Evolutionary conservation across 2,888 invertebrate species (phyloP), one percentile per base, ranked within the genome.

Genomic region (Luperina testacea): DNA sequence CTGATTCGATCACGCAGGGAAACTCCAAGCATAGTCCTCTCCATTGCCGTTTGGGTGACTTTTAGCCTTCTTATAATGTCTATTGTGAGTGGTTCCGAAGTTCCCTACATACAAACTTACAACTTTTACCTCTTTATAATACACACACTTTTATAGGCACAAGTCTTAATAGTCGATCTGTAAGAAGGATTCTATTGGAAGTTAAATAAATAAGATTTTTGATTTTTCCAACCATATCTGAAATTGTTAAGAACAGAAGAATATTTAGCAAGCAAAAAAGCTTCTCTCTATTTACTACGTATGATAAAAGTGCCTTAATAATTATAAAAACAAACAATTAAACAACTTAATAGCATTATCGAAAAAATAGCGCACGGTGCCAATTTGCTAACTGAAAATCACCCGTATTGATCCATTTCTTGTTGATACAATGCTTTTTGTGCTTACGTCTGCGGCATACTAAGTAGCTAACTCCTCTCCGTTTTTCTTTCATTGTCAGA

Each of bases 391-490:
- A 51, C 1, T 61, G 1, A 80, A 70, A 69, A 79, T 17, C 51
- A 51, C 27, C 51, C 51, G 20, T 78, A 79, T 13, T 72, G 24
- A 64, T 65, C 27, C 17, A 81, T 65, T 65, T 57, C 73, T 27
- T 78, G 57, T 65, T 80, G 7, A 27, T 57, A 38, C 72, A 72
- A 59, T 48, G 27, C 48, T 73, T 73, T 51, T 79, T 59, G 27
- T 3, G 17, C n/a, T 57, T 27, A 48, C 64, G 17, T 48, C 24
- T 64, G 48, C 17, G 7, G 81, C 48, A 48, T 64, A 81, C 0
- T 38, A 81, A 65, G 57, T 65, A 72, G 64, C 45, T 8, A 48
- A 27, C 57, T n/a, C n/a, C 13, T 57, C 53, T 72, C 15, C 38
- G 17, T n/a, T 80, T 80, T 72, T 13, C 45, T 11, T 38, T 64